Evolutionary conservation across 2,113 vertebrate species (phyloP).

Genomic region (Podarcis muralis): DNA sequence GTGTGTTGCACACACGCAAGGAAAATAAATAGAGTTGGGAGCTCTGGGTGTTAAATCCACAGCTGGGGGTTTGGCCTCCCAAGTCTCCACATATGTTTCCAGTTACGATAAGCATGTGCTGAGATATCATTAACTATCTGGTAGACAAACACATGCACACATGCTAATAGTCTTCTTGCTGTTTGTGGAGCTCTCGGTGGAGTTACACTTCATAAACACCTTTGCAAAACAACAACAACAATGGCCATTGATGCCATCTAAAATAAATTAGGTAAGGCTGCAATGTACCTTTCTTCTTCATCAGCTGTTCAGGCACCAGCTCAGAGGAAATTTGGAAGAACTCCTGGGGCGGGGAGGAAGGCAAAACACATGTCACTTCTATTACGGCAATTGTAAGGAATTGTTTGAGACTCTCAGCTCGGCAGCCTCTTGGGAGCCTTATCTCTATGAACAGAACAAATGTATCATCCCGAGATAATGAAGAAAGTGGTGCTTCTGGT

Average conservation of each 20-base stretch:
- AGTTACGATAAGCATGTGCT: conserved; percentile 47
- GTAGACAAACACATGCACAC: conserved; percentile 37
- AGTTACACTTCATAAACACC: conserved; percentile 25
- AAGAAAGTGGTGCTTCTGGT: conserved; percentile 6
- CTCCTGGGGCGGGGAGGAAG: neutral
- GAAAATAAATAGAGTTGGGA: conserved; percentile 49
- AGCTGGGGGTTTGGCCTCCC: conserved; percentile 38
- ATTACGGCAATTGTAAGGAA: neutral
- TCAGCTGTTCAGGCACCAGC: conserved; percentile 30
- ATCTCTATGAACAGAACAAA: neutral
- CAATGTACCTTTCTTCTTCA: conserved; percentile 30
- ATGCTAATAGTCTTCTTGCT: conserved; percentile 23
- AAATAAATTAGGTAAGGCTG: conserved; percentile 58
- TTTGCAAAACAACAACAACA: conserved; percentile 50
- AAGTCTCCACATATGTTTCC: conserved; percentile 34
- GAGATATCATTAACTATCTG: conserved; percentile 41
- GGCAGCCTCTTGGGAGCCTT: neutral
- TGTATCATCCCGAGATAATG: conserved; percentile 4
- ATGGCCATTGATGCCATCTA: conserved; percentile 40
- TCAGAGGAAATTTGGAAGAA: conserved; percentile 3
- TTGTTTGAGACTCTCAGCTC: neutral
- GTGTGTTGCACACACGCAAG: conserved; percentile 35
- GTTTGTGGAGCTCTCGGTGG: conserved; percentile 43
- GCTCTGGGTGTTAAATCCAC: conserved; percentile 27
- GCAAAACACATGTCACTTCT: conserved; percentile 11